phyloP scores from a whole-genome alignment of 2,888 invertebrate species.

The Heterodera filipjevi region DNA sequence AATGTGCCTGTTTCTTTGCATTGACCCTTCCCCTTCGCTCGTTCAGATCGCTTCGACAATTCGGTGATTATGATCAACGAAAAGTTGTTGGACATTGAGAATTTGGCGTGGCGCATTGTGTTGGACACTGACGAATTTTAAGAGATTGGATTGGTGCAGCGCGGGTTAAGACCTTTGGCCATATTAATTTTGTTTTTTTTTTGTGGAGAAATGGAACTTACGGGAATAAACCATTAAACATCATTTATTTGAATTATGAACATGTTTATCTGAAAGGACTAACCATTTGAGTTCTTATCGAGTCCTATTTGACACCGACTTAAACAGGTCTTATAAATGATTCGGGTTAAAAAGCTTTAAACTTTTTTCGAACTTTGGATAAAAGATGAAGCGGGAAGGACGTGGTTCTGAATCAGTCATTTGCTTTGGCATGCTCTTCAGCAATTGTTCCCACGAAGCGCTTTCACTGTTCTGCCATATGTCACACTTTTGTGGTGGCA shows the following conservation, averaged over 20 bases:
- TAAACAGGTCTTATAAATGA: too few relatives aligned
- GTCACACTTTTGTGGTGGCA: not conserved
- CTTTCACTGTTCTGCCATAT: not conserved
- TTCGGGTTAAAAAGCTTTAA: too few relatives aligned
- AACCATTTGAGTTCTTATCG: too few relatives aligned
- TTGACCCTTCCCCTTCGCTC: not conserved
- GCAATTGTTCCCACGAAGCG: too few relatives aligned
- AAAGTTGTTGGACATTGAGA: not conserved
- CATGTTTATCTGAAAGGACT: too few relatives aligned
- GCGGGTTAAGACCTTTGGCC: not conserved
- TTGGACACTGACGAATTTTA: not conserved
- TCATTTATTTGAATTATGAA: too few relatives aligned
- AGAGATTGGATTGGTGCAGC: not conserved
- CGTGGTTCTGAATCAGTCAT: too few relatives aligned
- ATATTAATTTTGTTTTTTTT: not conserved
- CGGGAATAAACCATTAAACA: not conserved
- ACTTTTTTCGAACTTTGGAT: too few relatives aligned
- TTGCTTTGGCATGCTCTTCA: too few relatives aligned
- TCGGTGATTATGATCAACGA: constrained; percentile 6
- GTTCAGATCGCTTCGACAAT: not conserved
- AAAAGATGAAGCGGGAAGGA: too few relatives aligned
- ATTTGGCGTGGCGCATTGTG: constrained; percentile 19
- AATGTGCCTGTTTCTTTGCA: too few relatives aligned
- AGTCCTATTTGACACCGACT: too few relatives aligned
- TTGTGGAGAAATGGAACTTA: not conserved